A percentile compares a stretch with the other conserved stretches of the same genome.
Evolutionary conservation across 2,797 vertebrate genomes (phyloP).

Genomic region (Pangasius larnaudii): DNA sequence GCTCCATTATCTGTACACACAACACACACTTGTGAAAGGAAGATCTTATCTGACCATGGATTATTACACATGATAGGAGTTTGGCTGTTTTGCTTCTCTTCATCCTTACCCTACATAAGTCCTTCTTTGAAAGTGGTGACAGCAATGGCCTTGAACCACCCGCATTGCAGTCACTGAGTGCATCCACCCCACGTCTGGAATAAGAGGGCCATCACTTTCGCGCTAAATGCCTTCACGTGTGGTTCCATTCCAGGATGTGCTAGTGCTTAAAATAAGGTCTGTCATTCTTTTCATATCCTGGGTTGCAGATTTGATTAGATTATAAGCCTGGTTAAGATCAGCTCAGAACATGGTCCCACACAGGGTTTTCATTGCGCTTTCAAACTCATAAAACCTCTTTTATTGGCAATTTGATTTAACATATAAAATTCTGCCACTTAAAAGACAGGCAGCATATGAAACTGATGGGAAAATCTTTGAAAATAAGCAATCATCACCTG

Average conservation of each 20-base stretch:
- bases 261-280: slow-evolving; percentile 29
- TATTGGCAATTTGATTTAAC: slow-evolving; percentile 41
- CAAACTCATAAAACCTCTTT: slow-evolving; percentile 47
- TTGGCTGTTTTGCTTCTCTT: background rate
- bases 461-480: background rate
- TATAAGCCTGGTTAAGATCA: slow-evolving; percentile 45
- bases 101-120: background rate
- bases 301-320: slow-evolving; percentile 44
- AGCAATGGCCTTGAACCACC: slow-evolving; percentile 10
- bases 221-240: slow-evolving; percentile 18
- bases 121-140: slow-evolving; percentile 9
- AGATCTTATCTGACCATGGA: background rate
- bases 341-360: slow-evolving; percentile 32
- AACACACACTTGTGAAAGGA: background rate
- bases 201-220: slow-evolving; percentile 11
- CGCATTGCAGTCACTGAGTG: slow-evolving; percentile 20
- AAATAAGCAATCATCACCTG: slow-evolving; percentile 13
- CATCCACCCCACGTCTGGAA: slow-evolving; percentile 20
- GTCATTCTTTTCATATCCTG: slow-evolving; percentile 43
- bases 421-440: slow-evolving; percentile 39
- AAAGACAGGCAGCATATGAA: slow-evolving; percentile 24
- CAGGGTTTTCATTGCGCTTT: slow-evolving; percentile 25
- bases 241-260: slow-evolving; percentile 32
- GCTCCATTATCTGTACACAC: background rate
- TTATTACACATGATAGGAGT: slow-evolving; percentile 16